Base-by-base conservation (phyloP, 2,113 vertebrate genomes). In the Cairina moschata region DNA sequence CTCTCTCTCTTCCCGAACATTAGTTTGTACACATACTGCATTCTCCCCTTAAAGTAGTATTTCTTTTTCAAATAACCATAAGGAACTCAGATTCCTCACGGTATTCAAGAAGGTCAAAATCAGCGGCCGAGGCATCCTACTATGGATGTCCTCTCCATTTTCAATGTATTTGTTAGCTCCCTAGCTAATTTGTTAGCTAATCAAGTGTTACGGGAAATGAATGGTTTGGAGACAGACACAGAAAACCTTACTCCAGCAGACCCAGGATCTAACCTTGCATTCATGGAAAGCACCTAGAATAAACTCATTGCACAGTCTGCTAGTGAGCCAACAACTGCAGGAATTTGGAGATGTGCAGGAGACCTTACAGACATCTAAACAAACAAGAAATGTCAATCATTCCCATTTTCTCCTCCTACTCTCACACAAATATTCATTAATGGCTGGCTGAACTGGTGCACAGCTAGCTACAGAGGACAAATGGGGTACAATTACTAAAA, bases 81-180 rank as follows among this genome's bases (percentile, higher is more conserved):
- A 63, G 60, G 90, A 90, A 92, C 91, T 11, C 72, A 82, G 91
- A 95, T 66, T 87, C 36, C 78, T 56, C 66, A 21, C 59, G 42
- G 48, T 63, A 74, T 93, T 96, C 72, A 79, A 38, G 46, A 18
- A 93, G 52, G 74, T 65, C 83, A 96, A 81, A 88, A 68, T 75
- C 78, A 54, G 69, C 85, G 72, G 71, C 6, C 22, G 46, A 48
- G 20, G 46, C 46, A 48, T 22, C 46, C 36, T 9, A 63, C 13
- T 55, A 18, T 74, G 38, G 42, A 65, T 28, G 38, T 25, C 29
- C 20, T 11, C 34, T 50, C 38, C 29, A 32, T 62, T 40, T 59
- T 29, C 18, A 58, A 74, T 12, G 11, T 26, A 32, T 44, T 21
- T 2, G 0, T 55, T 73, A 73, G 21, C 6, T 68, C 36, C n/a